Evolutionary conservation across 1,140 invertebrate species (phyloP).

Genomic region (Calliphora vicina): DNA sequence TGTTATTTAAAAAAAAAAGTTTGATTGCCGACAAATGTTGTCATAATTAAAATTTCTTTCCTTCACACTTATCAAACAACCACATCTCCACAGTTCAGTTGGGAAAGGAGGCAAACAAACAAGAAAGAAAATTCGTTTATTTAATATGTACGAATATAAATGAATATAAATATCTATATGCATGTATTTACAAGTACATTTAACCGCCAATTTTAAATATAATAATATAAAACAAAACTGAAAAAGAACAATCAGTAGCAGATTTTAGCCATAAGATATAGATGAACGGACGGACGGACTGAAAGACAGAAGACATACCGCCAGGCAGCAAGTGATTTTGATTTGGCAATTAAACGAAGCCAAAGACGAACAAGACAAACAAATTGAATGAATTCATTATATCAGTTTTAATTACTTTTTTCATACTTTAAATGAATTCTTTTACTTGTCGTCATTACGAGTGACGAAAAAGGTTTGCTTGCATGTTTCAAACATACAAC

Average conservation of each 20-base stretch:
- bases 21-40: conserved; percentile 30
- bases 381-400: conserved; percentile 59
- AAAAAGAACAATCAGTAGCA: conserved; percentile 24
- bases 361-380: background rate
- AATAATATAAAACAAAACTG: background rate
- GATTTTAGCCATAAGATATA: conserved; percentile 16
- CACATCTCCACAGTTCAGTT: background rate
- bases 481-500: conserved; percentile 56
- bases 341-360: conserved; percentile 17
- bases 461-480: conserved; percentile 47
- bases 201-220: background rate
- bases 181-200: background rate
- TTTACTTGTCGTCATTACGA: conserved; percentile 38
- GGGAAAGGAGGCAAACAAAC: background rate
- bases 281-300: background rate
- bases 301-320: background rate
- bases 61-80: conserved; percentile 16
- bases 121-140: background rate
- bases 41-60: conserved; percentile 28
- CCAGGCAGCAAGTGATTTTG: background rate
- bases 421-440: conserved; percentile 51
- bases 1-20: background rate
- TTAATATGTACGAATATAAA: background rate
- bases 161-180: background rate
- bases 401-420: conserved; percentile 61